Base-by-base conservation (phyloP, 1,140 invertebrate species). In the Hyles euphorbiae region DNA sequence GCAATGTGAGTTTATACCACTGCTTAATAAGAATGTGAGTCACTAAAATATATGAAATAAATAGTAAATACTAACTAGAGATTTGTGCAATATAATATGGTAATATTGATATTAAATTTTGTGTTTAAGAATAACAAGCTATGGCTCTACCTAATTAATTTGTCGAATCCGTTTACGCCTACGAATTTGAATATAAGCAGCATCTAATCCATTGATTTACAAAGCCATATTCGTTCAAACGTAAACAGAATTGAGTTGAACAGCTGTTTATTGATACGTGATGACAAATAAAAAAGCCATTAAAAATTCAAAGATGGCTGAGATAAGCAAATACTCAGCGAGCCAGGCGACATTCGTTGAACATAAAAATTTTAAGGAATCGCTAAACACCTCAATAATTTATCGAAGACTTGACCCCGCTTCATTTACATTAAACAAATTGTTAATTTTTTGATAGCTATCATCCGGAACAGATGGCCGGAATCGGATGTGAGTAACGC, bases 381-480 rank as follows among this genome's bases (percentile, higher is more conserved):
- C 77, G 78, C 78, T 88, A 79, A 86, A 79, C 67, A 76, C 68
- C 56, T 68, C 70, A 74, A 83, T 86, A 87, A 87, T 86, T 88
- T 88, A 87, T 83, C 72, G 80, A 83, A 57, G 65, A 70, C 66
- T 76, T 81, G 76, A 80, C 80, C 77, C 75, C 80, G 75, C 70
- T 78, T 88, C 83, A 86, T 88, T 88, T 87, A 80, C 81, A 80
- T 88, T 88, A 88, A 88, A 88, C 86, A 88, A 88, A 88, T 88
- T 88, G 83, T 87, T 87, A 87, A 88, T 88, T 88, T 85, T 83
- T 87, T 75, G 85, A 88, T 88, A 88, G 76, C 80, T 79, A 88
- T 86, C 83, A 79, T 83, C 82, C 78, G 83, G 78, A 81, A 87
- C 85, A 88, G 83, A 87, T 88, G 85, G 81, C 75, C 61, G 53